These are phyloP conservation scores for Periplaneta americana DNA, from an alignment of 1,140 invertebrate species.

Conservation along the genomic window DNA sequence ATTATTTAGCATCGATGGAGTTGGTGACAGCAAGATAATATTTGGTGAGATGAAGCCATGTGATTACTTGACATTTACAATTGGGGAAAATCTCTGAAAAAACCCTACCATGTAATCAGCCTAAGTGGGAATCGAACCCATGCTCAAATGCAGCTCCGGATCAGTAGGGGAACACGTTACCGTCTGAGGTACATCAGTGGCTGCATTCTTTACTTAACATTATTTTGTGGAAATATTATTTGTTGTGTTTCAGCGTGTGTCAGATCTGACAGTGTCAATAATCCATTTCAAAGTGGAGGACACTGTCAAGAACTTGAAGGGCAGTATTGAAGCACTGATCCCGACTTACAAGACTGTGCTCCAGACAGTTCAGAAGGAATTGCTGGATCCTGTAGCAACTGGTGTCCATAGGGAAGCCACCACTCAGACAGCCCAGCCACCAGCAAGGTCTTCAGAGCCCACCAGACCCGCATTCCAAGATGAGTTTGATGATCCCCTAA, in stretches of 20 bases:
- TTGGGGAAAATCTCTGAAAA: too few relatives aligned
- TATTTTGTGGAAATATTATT: neutral
- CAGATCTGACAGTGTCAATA: slow-evolving; percentile 37
- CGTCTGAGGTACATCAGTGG: neutral
- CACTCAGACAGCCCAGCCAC: slow-evolving; percentile 34
- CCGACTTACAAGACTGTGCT: slow-evolving; percentile 38
- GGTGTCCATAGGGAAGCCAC: slow-evolving; percentile 25
- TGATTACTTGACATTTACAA: too few relatives aligned
- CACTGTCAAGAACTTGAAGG: slow-evolving; percentile 37
- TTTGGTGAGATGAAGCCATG: too few relatives aligned
- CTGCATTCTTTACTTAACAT: neutral
- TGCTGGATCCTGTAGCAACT: slow-evolving; percentile 39
- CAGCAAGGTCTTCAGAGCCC: neutral
- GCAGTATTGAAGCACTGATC: slow-evolving; percentile 37
- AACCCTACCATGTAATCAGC: too few relatives aligned
- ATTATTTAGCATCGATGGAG: too few relatives aligned
- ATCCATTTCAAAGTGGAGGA: slow-evolving; percentile 36
- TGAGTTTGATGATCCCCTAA: slow-evolving; percentile 29
- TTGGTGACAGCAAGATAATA: too few relatives aligned
- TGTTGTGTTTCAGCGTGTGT: slow-evolving; percentile 29
- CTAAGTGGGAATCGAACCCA: too few relatives aligned
- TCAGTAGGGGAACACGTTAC: too few relatives aligned
- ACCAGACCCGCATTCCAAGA: neutral
- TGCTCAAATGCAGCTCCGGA: too few relatives aligned
- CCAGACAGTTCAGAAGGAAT: slow-evolving; percentile 37